phyloP scores from a whole-genome alignment of 2,113 vertebrate genomes.

The Glaucidium brasilianum region DNA sequence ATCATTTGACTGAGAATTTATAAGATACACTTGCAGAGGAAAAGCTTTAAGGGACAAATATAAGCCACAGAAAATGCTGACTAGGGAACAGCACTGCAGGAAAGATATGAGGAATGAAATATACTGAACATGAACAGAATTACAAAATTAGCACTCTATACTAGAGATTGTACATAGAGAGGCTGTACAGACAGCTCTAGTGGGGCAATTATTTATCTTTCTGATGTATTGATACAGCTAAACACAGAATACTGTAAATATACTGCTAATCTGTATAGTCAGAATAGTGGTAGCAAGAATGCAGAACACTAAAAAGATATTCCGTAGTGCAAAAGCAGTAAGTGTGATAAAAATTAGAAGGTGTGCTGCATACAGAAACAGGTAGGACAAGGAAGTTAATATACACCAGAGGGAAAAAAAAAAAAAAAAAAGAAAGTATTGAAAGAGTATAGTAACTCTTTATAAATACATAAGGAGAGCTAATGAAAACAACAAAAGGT shows the following conservation, averaged over 20 bases:
- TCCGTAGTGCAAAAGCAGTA: not conserved
- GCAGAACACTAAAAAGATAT: not conserved
- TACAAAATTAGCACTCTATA: not conserved
- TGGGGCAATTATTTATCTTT: not conserved
- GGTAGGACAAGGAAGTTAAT: not conserved
- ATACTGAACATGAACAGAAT: not conserved
- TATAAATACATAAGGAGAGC: not conserved
- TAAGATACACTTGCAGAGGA: not conserved
- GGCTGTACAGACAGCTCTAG: not conserved
- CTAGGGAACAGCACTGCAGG: not conserved
- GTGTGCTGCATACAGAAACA: not conserved
- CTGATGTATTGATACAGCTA: not conserved
- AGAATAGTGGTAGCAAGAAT: not conserved
- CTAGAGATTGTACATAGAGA: not conserved
- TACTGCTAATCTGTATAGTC: not conserved
- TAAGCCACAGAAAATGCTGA: not conserved
- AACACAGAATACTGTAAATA: not conserved
- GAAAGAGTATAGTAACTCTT: not conserved
- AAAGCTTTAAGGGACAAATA: not conserved
- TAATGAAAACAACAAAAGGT: not conserved
- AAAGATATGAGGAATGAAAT: not conserved
- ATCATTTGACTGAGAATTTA: not conserved
- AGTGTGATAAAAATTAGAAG: not conserved
- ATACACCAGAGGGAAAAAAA: not conserved
- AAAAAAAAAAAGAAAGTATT: not conserved